phyloP scores from a whole-genome alignment of 2,113 vertebrate species.

The Mormyrus iriodes region DNA sequence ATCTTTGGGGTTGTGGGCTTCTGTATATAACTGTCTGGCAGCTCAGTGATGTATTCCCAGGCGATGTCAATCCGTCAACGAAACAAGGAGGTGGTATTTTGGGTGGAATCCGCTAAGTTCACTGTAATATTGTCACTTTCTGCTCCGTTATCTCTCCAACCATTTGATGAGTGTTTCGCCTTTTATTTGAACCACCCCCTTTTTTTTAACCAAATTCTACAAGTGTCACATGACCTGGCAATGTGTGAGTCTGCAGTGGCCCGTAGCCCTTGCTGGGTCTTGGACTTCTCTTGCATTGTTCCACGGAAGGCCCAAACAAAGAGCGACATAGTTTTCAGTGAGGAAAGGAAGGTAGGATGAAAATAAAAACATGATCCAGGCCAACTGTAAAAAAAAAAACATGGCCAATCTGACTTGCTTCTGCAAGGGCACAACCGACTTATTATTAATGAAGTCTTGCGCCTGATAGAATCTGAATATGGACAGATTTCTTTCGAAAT shows the following conservation, averaged over 20 bases:
- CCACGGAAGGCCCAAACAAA: conserved; percentile 17
- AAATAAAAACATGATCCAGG: conserved; percentile 2
- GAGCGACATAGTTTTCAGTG: conserved; percentile 22
- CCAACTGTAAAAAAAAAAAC: neutral
- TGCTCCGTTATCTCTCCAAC: neutral
- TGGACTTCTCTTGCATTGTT: neutral
- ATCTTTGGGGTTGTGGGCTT: conserved; percentile 22
- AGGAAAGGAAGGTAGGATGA: conserved; percentile 18
- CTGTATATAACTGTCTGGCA: conserved; percentile 25
- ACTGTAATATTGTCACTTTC: conserved; percentile 11
- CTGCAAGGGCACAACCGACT: neutral
- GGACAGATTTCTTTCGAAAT: neutral
- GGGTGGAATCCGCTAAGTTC: neutral
- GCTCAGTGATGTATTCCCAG: conserved; percentile 22
- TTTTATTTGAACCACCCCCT: neutral
- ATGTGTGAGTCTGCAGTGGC: neutral
- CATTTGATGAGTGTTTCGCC: neutral
- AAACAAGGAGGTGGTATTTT: conserved; percentile 19
- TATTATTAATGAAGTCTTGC: neutral
- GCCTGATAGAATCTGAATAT: neutral
- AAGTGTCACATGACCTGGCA: conserved; percentile 7
- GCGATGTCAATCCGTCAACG: conserved; percentile 26
- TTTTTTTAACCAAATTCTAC: neutral
- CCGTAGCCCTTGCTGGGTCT: neutral
- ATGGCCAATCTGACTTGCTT: conserved; percentile 5